Conservation (phyloP, 2,888 invertebrate species). For the Pinctada fucata region DNA sequence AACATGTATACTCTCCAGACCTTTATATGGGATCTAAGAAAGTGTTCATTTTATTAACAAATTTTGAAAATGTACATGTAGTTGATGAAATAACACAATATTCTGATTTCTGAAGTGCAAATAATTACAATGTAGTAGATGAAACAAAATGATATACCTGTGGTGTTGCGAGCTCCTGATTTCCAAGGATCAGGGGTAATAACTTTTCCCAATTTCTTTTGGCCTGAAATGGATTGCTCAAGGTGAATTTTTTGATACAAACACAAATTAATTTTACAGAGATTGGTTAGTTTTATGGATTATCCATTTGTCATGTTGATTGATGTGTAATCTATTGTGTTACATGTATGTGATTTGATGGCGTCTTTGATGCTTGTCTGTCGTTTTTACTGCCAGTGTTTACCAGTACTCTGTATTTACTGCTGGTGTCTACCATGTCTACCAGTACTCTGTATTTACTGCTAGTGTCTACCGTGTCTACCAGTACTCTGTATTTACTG, state of each 20-base stretch:
- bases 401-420: too few relatives aligned
- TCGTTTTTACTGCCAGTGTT: too few relatives aligned
- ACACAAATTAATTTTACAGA: background rate
- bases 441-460: too few relatives aligned
- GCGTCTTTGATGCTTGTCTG: background rate
- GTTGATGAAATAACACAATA: background rate
- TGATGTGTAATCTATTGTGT: background rate
- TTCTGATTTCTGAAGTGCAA: background rate
- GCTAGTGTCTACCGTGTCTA: too few relatives aligned
- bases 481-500: too few relatives aligned
- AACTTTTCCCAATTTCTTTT: constrained; percentile 91
- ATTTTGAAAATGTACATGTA: too few relatives aligned
- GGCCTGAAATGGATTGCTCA: constrained; percentile 65
- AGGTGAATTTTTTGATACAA: background rate
- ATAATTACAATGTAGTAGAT: background rate
- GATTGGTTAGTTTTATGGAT: background rate
- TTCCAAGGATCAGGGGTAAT: constrained; percentile 99
- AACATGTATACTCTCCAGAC: too few relatives aligned
- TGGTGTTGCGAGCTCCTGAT: constrained; percentile 92
- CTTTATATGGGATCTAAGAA: too few relatives aligned
- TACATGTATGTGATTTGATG: background rate
- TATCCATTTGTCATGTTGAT: too few relatives aligned
- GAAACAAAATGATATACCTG: constrained; percentile 73
- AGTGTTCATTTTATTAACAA: too few relatives aligned
- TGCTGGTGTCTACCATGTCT: too few relatives aligned